Evolutionary conservation across 2,888 invertebrate genomes (phyloP).

Genomic region (Cyclophora punctaria): DNA sequence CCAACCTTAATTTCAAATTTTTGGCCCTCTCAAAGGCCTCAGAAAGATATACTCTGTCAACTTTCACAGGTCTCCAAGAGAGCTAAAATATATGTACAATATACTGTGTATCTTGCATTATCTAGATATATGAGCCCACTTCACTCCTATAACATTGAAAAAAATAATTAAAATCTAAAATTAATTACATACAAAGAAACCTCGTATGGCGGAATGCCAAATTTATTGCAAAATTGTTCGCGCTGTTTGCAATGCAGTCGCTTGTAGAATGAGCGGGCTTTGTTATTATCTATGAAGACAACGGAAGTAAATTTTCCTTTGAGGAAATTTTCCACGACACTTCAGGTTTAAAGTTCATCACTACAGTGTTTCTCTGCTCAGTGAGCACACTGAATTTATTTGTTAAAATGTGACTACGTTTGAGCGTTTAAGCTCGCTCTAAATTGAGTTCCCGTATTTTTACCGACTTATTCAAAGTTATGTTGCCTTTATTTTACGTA

Average conservation of each 20-base stretch:
- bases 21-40: too few relatives aligned
- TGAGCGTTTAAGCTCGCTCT: not conserved
- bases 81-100: too few relatives aligned
- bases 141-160: too few relatives aligned
- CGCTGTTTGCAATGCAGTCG: conserved; percentile 10
- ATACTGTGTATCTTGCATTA: too few relatives aligned
- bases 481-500: not conserved
- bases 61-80: too few relatives aligned
- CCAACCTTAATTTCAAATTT: too few relatives aligned
- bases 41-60: too few relatives aligned
- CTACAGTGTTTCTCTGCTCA: conserved; percentile 18
- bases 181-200: conserved; percentile 17
- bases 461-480: not conserved
- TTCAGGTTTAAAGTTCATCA: conserved; percentile 23
- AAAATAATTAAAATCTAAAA: conserved; percentile 4
- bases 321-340: conserved; percentile 22
- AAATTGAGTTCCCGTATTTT: conserved; percentile 3
- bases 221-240: conserved; percentile 16
- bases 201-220: conserved; percentile 18
- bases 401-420: conserved; percentile 7
- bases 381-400: conserved; percentile 15
- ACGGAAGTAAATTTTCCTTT: conserved; percentile 23
- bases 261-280: conserved; percentile 14
- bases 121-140: too few relatives aligned
- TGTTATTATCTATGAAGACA: conserved; percentile 22